A percentile compares a stretch with the other conserved stretches of the same genome.
Conservation (phyloP, 2,888 invertebrate species). For the Noctua janthe region DNA sequence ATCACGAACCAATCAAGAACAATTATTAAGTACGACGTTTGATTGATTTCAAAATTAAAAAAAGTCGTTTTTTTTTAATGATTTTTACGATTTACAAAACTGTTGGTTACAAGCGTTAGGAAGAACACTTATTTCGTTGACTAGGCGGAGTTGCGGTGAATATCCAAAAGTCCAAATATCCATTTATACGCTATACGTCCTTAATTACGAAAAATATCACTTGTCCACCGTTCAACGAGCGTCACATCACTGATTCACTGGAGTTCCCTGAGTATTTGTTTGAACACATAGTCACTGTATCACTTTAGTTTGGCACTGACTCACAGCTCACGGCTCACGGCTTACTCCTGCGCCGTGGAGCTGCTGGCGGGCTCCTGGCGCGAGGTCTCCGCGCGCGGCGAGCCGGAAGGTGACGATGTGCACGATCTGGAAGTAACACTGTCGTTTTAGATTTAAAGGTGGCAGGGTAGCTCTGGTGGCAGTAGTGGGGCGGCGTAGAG, state of each 20-base stretch:
- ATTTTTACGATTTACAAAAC: slow-evolving; percentile 41
- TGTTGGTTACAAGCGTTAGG: slow-evolving; percentile 55
- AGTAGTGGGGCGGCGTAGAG: too few species aligned
- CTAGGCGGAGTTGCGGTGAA: slow-evolving; percentile 86
- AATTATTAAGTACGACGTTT: slow-evolving; percentile 63
- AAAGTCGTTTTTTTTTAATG: slow-evolving; percentile 28
- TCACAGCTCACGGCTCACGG: not conserved
- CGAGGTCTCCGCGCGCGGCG: slow-evolving; percentile 71
- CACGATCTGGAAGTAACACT: slow-evolving; percentile 74
- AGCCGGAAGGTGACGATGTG: slow-evolving; percentile 73
- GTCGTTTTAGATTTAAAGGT: not conserved
- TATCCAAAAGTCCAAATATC: slow-evolving; percentile 66
- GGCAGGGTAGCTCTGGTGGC: not conserved
- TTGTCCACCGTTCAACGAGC: slow-evolving; percentile 76
- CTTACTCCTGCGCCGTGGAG: slow-evolving; percentile 67
- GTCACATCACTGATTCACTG: slow-evolving; percentile 80
- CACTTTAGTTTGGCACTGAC: slow-evolving; percentile 33
- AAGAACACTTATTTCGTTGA: slow-evolving; percentile 83
- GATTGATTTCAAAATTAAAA: slow-evolving; percentile 57
- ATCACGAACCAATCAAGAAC: slow-evolving; percentile 83
- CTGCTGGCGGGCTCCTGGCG: slow-evolving; percentile 72
- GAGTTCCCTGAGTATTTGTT: slow-evolving; percentile 84
- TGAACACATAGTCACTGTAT: slow-evolving; percentile 80
- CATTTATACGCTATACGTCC: slow-evolving; percentile 61
- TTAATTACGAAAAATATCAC: slow-evolving; percentile 84